Conservation (phyloP, 2,888 invertebrate species). For the Pediacus dermestoides region DNA sequence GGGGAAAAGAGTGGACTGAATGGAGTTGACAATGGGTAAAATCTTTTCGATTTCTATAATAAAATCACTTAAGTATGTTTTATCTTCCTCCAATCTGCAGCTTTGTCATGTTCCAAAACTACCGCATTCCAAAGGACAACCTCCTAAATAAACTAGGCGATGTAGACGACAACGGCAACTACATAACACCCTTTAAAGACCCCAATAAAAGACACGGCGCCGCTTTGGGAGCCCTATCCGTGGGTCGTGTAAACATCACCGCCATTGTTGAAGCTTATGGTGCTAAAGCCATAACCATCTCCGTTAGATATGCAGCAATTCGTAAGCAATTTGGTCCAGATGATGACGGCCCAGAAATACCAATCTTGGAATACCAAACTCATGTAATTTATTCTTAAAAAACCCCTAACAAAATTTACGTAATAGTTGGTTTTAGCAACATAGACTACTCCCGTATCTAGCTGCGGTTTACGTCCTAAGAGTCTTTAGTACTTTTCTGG, state of each 20-base stretch:
- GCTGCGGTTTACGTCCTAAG: constrained; percentile 60
- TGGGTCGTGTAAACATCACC: constrained; percentile 76
- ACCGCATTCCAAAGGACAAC: constrained; percentile 73
- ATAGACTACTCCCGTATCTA: constrained; percentile 65
- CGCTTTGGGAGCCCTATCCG: constrained; percentile 77
- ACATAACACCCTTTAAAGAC: constrained; percentile 75
- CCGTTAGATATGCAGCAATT: constrained; percentile 80
- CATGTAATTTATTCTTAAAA: too few relatives aligned
- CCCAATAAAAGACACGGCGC: constrained; percentile 81
- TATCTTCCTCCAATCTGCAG: too few relatives aligned
- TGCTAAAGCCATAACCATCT: constrained; percentile 75
- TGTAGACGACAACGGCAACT: constrained; percentile 79
- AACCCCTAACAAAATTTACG: too few relatives aligned
- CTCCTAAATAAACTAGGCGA: constrained; percentile 84
- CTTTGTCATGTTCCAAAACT: constrained; percentile 74
- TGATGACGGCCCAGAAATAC: constrained; percentile 62
- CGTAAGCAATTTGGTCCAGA: constrained; percentile 85
- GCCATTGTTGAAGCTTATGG: constrained; percentile 61
- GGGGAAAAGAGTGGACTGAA: constrained; percentile 90
- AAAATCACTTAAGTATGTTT: background rate
- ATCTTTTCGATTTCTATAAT: constrained; percentile 2
- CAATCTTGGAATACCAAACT: constrained; percentile 89
- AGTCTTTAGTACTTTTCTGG: constrained; percentile 59
- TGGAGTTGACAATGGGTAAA: constrained; percentile 89
- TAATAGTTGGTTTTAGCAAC: constrained; percentile 58